Base-by-base conservation (phyloP, 2,888 invertebrate species). In the Orchestes rusci region DNA sequence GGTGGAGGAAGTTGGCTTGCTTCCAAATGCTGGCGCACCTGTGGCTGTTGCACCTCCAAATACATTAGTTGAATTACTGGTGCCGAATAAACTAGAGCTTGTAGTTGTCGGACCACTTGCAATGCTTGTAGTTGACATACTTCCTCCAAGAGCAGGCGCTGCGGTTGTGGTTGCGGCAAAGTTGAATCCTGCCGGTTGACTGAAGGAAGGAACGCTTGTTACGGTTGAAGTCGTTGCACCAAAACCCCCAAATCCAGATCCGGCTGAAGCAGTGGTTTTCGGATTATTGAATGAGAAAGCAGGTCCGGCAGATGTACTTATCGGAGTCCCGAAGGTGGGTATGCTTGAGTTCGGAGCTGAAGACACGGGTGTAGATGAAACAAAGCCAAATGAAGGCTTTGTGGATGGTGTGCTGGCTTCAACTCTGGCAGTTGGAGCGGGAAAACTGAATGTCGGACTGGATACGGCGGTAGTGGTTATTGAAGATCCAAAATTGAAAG, bases 131-230 rank as follows among this genome's bases (percentile, higher is more conserved):
- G 34, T 19, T 15, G 35, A 12, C 28, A 2, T 31, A 39, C 34
- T 16, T 38, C n/a, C 23, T 17, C 43, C 43, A 36, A 43, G 27
- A 32, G 19, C 34, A 13, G 35, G 12, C 19, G 29, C 30, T 13
- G 30, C 7, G n/a, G 16, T 39, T 10, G 39, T 4, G 16, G 5
- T 17, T 33, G 39, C 4, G 5, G 16, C 10, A 18, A 7, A 16
- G 31, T 27, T 8, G 17, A 35, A 8, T 4, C 12, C n/a, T 4
- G 45, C 19, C 23, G 35, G 3, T 3, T 19, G 37, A 32, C 43
- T 23, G 16, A 10, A 15, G 36, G 31, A 12, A 12, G 32, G 41
- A 39, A 51, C 52, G 32, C 46, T 52, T 31, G 43, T 48, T 23
- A n/a, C n/a, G n/a, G 53, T 28, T 13, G 49, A 37, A 8, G 35